Base-by-base conservation (phyloP, 1,140 invertebrate species). In the Lasaia peninsularis region DNA sequence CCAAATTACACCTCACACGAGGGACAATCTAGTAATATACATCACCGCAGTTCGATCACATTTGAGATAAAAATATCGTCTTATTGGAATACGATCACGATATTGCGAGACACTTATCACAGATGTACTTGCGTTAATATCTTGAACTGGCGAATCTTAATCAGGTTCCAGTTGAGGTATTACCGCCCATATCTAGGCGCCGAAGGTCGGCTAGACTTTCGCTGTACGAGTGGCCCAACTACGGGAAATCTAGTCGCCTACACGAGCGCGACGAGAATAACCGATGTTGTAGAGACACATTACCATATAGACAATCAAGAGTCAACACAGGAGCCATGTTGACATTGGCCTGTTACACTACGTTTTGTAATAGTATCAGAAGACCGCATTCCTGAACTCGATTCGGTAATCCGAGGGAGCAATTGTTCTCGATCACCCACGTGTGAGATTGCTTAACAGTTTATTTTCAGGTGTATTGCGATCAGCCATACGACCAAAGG, bases 191-290 rank as follows among this genome's bases (percentile, higher is more conserved):
- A 88, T 83, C 80, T 75, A 78, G 80, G 62, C 65, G 69, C 67
- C 78, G 85, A 88, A 88, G 85, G 82, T 85, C 85, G 79, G 67
- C 74, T 59, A 86, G 78, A 85, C 79, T 86, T 88, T 88, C 84
- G 82, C 84, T 82, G 60, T 70, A 58, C 61, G 69, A 74, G 64
- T 66, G 69, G 68, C 75, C 72, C 72, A 74, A 76, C 73, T 60
- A 64, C 66, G 76, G 78, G 77, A 80, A 82, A 81, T 74, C 78
- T 79, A 80, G 74, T 78, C 81, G 77, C 81, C 83, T 74, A 84
- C 83, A 64, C 75, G 73, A 70, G 56, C 60, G 61, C 67, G 62
- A 54, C 53, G 59, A 62, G 73, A 73, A 79, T 75, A 69, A 62
- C 52, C 64, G 65, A 73, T 68, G 56, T 51, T 52, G 72, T 55